phyloP scores from a whole-genome alignment of 2,888 invertebrate genomes.

The Rhynchonema sp. region DNA sequence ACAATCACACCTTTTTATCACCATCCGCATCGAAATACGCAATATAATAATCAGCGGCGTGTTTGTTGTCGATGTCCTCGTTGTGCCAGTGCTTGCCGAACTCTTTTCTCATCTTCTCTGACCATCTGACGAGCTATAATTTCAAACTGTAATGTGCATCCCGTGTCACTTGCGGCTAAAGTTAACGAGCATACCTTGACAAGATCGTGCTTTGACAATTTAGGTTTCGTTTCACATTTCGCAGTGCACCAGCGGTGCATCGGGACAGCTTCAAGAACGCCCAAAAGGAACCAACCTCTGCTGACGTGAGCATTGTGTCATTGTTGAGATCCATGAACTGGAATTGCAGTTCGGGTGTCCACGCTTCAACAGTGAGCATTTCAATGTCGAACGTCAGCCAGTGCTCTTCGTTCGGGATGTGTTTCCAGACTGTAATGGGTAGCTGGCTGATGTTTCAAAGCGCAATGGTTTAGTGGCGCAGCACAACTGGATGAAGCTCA shows the following conservation, averaged over 20 bases:
- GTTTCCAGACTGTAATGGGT: slow-evolving; percentile 27
- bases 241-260: too few relatives aligned
- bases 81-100: slow-evolving; percentile 25
- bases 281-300: too few relatives aligned
- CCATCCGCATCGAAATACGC: slow-evolving; percentile 23
- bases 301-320: slow-evolving; percentile 14
- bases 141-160: too few relatives aligned
- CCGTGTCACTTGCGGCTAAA: too few relatives aligned
- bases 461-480: too few relatives aligned
- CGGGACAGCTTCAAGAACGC: too few relatives aligned
- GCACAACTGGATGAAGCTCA: too few relatives aligned
- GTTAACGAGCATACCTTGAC: too few relatives aligned
- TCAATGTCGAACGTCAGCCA: slow-evolving; percentile 24
- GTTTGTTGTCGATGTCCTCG: slow-evolving; percentile 22
- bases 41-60: slow-evolving; percentile 21
- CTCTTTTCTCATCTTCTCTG: slow-evolving; percentile 18
- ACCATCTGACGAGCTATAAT: slow-evolving; percentile 13
- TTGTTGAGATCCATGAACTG: slow-evolving; percentile 19
- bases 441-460: too few relatives aligned
- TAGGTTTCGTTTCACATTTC: too few relatives aligned
- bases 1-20: slow-evolving; percentile 14
- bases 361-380: slow-evolving; percentile 17
- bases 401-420: slow-evolving; percentile 25
- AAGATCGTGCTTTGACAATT: too few relatives aligned
- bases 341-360: slow-evolving; percentile 18